Base-by-base conservation (phyloP, 2,888 invertebrate genomes). In the Deilephila elpenor region DNA sequence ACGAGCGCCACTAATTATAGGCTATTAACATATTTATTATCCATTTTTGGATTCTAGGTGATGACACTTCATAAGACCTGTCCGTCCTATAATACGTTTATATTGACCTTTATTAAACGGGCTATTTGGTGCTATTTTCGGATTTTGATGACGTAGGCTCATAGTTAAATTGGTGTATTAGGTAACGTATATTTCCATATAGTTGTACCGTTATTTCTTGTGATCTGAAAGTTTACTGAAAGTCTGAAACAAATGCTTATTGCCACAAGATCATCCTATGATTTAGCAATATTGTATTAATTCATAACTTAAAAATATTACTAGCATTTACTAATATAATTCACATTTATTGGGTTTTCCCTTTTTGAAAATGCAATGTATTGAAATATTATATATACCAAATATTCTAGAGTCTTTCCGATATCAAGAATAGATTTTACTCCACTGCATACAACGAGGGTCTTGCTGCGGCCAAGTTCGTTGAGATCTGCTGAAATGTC, bases 391-490 rank as follows among this genome's bases (percentile, higher is more conserved):
- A 44, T 51, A 75, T 56, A 78, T 93, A 98, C 98, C 94, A 99
- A 94, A 89, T 97, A 99, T 89, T 99, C 99, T 70, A 99, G 95
- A 0, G 99, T 99, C 86, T 97, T 97, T 5, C 97, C 97, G 81
- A 99, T 98, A 89, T 99, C 99, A 74, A 99, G 95, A 82, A 99
- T 99, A 29, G 99, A 99, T 92, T 99, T 99, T 73, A 99, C 97
- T 1, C 99, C 99, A 84, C 99, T 98, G 80, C 98, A 99, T 3
- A 99, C 97, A 7, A 99, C 99, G 67, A 98, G 96, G 0, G 99
- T 96, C 19, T 97, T 97, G 76, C 97, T 98, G 74, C 97, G 96
- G 0, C 98, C 98, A 72, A 99, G 95, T 90, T 99, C 99, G 8
- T 96, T 96, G 71, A 99, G 95, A 92, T 99, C 99, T 0, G 99